Evolutionary conservation across 2,113 vertebrate genomes (phyloP).

Genomic region (Diphyllodes magnificus): DNA sequence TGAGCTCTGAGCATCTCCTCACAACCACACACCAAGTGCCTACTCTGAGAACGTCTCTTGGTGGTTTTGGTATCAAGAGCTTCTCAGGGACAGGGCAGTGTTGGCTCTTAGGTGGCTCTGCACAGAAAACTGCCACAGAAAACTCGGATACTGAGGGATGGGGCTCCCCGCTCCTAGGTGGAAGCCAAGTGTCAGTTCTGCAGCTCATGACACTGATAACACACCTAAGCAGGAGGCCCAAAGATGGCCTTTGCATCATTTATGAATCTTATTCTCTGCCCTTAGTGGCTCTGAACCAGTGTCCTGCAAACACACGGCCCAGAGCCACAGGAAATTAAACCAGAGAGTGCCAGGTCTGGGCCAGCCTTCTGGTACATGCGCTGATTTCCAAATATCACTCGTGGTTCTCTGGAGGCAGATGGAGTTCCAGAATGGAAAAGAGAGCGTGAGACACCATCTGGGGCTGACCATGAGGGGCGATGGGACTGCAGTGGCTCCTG

Average conservation of each 20-base stretch:
- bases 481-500: background rate
- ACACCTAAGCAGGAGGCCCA: background rate
- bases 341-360: background rate
- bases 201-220: background rate
- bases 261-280: background rate
- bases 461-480: background rate
- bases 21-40: background rate
- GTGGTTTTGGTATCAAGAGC: background rate
- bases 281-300: background rate
- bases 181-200: background rate
- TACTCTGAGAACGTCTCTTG: background rate
- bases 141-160: background rate
- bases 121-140: background rate
- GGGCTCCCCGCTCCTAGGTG: background rate
- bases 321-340: background rate
- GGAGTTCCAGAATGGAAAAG: background rate
- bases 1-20: background rate
- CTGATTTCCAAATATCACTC: background rate
- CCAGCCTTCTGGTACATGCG: background rate
- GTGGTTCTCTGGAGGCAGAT: background rate
- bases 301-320: fast-evolving
- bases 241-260: background rate
- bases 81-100: background rate
- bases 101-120: background rate
- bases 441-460: background rate